Evolutionary conservation across 2,113 vertebrate genomes (phyloP), one percentile per base, ranked within the genome.

Genomic region (Aegypius monachus): DNA sequence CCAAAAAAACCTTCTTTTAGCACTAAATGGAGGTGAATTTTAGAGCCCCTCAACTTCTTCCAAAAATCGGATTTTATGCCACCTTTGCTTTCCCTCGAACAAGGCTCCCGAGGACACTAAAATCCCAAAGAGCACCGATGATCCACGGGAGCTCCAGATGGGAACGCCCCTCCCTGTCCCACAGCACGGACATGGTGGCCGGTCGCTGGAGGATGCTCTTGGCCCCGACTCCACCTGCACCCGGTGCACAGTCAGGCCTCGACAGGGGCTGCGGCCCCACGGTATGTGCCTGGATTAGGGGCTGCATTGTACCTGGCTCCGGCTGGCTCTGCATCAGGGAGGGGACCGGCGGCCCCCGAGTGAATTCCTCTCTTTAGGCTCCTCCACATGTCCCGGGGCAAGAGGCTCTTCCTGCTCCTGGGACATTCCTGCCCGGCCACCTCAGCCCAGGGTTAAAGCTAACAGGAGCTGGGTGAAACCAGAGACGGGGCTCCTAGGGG

Each of bases 381-480:
- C 65, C 59, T 47, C 58, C 4, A 22, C 55, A 29, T 78, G 42
- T 83, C 95, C 95, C 1, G 72, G 15, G 95, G 96, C 93, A 45
- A 92, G 68, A 88, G 63, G 72, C 59, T 93, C 82, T 86, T 88
- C 91, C 90, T 72, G 86, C 17, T 6, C 47, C 21, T 1, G 6
- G 71, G 71, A 94, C 88, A 94, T 96, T 97, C 93, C 78, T 85
- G 71, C 78, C 31, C 3, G 1, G 48, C 63, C 81, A 59, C 86
- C 74, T 47, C 52, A 61, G 75, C 77, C 75, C 75, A 17, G 77
- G 34, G 74, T 79, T 93, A 93, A 94, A 52, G 84, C 67, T 36
- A 48, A 61, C 90, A n/a, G 90, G 90, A 80, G 75, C 59, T 27
- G 85, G 53, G 56, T 93, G 96, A 97, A 97, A 97, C 92, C 68